phyloP scores from a whole-genome alignment of 30 jellyfish, hydroid and myxozoan species.

The Aurelia coerulea region DNA sequence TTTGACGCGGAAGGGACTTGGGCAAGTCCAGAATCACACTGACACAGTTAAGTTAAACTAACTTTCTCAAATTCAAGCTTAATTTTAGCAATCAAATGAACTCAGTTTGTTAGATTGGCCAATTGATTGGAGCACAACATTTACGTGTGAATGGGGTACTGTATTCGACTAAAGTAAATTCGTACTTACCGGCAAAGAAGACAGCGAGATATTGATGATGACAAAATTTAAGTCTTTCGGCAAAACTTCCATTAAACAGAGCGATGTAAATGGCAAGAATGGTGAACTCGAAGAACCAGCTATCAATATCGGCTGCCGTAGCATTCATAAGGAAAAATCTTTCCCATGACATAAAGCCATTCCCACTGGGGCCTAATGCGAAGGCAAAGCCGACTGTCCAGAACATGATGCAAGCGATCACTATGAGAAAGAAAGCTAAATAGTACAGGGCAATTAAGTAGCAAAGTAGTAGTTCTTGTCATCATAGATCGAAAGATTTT shows the following conservation, averaged over 20 bases:
- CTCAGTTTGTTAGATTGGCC: too few relatives aligned
- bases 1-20: too few relatives aligned
- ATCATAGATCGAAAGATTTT: too few relatives aligned
- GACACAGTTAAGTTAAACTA: too few relatives aligned
- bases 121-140: too few relatives aligned
- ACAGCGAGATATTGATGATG: slow-evolving; percentile 69
- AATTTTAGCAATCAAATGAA: too few relatives aligned
- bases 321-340: slow-evolving; percentile 89
- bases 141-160: too few relatives aligned
- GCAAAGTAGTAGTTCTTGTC: too few relatives aligned
- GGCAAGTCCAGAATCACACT: too few relatives aligned
- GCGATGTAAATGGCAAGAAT: slow-evolving; percentile 65
- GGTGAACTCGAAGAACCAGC: slow-evolving; percentile 60
- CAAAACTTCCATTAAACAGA: slow-evolving; percentile 85
- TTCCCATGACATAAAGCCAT: slow-evolving; percentile 77
- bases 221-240: slow-evolving; percentile 85
- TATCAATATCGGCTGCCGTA: slow-evolving; percentile 27
- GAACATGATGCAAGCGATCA: slow-evolving; percentile 61
- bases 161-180: too few relatives aligned
- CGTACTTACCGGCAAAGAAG: slow-evolving; percentile 72
- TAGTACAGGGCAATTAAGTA: too few relatives aligned
- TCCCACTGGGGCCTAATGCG: slow-evolving; percentile 67
- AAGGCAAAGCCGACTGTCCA: slow-evolving; percentile 97
- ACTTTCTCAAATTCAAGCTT: too few relatives aligned
- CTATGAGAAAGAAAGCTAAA: slow-evolving; percentile 36